Conservation (phyloP, 2,888 invertebrate species). For the Heterodera filipjevi region DNA sequence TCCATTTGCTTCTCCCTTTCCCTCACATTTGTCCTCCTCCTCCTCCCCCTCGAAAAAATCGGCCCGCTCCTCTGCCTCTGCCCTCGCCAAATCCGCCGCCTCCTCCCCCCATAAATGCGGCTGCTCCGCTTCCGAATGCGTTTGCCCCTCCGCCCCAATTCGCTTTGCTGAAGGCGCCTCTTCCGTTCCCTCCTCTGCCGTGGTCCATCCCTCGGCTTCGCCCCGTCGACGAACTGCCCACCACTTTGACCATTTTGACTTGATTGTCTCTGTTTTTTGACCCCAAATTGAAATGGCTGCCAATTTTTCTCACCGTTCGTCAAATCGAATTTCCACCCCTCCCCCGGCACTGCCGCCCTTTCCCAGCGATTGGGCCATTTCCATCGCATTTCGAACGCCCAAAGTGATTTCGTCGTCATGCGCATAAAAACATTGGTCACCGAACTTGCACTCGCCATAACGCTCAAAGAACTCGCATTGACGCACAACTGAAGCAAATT, state of each 20-base stretch:
- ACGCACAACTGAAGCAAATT: constrained; percentile 28
- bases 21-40: constrained; percentile 30
- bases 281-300: background rate
- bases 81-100: constrained; percentile 21
- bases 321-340: constrained; percentile 33
- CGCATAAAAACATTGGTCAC: constrained; percentile 33
- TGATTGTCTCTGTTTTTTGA: constrained; percentile 17
- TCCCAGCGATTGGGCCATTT: constrained; percentile 24
- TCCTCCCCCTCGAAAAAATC: constrained; percentile 20
- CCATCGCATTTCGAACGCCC: constrained; percentile 28
- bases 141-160: background rate
- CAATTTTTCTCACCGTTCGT: constrained; percentile 28
- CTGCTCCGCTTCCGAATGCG: background rate
- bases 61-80: constrained; percentile 11
- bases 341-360: constrained; percentile 26
- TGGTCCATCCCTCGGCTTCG: background rate
- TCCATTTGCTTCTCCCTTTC: background rate
- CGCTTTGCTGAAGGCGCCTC: background rate
- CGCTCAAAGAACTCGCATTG: constrained; percentile 31
- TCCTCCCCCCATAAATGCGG: constrained; percentile 9
- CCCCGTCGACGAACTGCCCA: background rate
- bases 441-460: constrained; percentile 33
- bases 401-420: constrained; percentile 34
- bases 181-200: background rate
- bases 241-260: constrained; percentile 22